Conservation (phyloP, 2,888 invertebrate genomes). For the Drosophila emarginata region DNA sequence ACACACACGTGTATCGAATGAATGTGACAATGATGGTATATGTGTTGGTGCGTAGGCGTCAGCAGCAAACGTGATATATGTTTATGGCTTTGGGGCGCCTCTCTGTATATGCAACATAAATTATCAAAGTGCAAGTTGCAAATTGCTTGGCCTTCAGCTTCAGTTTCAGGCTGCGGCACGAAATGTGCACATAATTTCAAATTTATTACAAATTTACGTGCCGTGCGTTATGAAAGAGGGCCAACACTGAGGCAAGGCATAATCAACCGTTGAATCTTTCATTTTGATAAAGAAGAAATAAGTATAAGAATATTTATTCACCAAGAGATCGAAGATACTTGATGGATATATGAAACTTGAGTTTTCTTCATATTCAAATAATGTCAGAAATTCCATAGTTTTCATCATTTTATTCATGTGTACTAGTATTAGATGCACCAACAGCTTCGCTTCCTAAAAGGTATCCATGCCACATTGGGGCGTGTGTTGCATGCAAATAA, state of each 20-base stretch:
- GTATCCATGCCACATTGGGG: slow-evolving; percentile 63
- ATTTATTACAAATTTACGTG: slow-evolving; percentile 72
- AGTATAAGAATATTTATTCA: too few relatives aligned
- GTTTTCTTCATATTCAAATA: too few relatives aligned
- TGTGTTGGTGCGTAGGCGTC: slow-evolving; percentile 4
- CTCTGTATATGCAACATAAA: slow-evolving; percentile 63
- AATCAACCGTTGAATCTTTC: too few relatives aligned
- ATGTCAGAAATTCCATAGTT: background rate
- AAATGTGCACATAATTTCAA: slow-evolving; percentile 73
- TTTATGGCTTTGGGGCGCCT: slow-evolving; percentile 39
- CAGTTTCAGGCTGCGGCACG: slow-evolving; percentile 38
- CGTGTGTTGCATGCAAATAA: slow-evolving; percentile 68
- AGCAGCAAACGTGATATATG: slow-evolving; percentile 42
- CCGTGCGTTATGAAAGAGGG: slow-evolving; percentile 55
- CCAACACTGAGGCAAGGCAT: slow-evolving; percentile 9
- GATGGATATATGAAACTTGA: too few relatives aligned
- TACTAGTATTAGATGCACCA: slow-evolving; percentile 6
- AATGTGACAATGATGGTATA: slow-evolving; percentile 35
- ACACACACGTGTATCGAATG: slow-evolving; percentile 1
- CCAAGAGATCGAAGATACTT: background rate
- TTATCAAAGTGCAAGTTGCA: slow-evolving; percentile 74
- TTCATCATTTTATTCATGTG: slow-evolving; percentile 15
- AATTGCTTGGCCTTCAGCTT: slow-evolving; percentile 68
- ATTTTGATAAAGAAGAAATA: too few relatives aligned
- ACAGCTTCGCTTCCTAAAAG: too few relatives aligned